These are phyloP conservation scores for Tupaia tana DNA, from an alignment of 2,113 vertebrate genomes.

Conservation along the genomic window DNA sequence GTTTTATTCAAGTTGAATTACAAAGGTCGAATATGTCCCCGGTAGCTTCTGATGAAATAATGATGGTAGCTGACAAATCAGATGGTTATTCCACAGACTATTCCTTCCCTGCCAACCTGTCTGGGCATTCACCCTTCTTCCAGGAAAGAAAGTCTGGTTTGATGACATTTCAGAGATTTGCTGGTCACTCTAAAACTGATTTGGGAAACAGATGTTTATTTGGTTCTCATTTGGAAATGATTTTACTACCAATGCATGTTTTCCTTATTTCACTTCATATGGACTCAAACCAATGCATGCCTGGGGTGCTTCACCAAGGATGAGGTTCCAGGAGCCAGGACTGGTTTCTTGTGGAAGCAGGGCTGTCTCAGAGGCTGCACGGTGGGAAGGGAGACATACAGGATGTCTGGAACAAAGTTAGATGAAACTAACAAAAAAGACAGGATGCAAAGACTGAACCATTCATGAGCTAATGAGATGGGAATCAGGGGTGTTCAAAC, in stretches of 20 bases:
- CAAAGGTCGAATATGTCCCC: not conserved
- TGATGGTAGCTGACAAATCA: not conserved
- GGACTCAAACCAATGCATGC: not conserved
- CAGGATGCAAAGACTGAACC: not conserved
- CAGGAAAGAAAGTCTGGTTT: not conserved
- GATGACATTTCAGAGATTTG: not conserved
- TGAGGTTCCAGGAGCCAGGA: not conserved
- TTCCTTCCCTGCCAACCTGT: not conserved
- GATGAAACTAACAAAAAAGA: not conserved
- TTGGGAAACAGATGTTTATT: not conserved
- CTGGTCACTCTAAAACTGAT: constrained; percentile 1
- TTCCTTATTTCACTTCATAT: not conserved
- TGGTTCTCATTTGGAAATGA: constrained; percentile 29
- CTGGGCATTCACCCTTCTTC: not conserved
- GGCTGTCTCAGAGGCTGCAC: not conserved
- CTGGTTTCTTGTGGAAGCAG: not conserved
- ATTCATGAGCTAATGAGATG: not conserved
- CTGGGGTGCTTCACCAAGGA: not conserved
- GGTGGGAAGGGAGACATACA: not conserved
- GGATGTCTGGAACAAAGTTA: not conserved
- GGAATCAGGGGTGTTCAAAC: not conserved
- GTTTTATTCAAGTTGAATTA: not conserved
- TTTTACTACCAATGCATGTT: not conserved
- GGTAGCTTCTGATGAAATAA: not conserved
- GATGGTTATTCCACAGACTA: not conserved